Evolutionary conservation across 2,797 vertebrate species (phyloP).

Genomic region (Eptatretus atami): DNA sequence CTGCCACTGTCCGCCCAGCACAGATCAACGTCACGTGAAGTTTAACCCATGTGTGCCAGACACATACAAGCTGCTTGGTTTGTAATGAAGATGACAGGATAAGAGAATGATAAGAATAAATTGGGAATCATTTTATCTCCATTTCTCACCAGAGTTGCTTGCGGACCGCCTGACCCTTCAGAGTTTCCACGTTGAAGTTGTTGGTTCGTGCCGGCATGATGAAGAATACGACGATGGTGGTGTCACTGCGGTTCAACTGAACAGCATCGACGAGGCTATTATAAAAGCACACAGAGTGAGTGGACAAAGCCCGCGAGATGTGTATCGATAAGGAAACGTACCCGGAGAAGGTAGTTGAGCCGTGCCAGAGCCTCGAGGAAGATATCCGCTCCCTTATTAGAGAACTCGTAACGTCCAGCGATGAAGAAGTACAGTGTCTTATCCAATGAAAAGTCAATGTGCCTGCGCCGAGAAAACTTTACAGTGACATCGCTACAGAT

Average conservation of each 20-base stretch:
- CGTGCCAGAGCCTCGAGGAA: conserved; percentile 71
- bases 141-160: conserved; percentile 53
- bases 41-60: too few species aligned
- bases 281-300: background rate
- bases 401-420: conserved; percentile 72
- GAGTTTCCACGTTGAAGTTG: conserved; percentile 21
- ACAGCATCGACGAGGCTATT: background rate
- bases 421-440: conserved; percentile 86
- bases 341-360: conserved; percentile 23
- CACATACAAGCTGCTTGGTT: too few species aligned
- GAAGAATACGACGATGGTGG: conserved; percentile 48
- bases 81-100: background rate
- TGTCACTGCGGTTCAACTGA: conserved; percentile 15
- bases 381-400: conserved; percentile 80
- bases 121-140: background rate
- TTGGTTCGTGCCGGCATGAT: conserved; percentile 78
- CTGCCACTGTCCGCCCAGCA: too few species aligned
- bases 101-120: background rate
- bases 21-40: too few species aligned
- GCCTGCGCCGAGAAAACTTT: conserved; percentile 18
- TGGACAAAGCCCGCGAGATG: background rate
- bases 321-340: background rate
- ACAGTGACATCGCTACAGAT: background rate
- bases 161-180: conserved; percentile 52
- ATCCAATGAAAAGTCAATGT: conserved; percentile 68